phyloP scores from a whole-genome alignment of 2,888 invertebrate genomes.

The Drosophila tripunctata region DNA sequence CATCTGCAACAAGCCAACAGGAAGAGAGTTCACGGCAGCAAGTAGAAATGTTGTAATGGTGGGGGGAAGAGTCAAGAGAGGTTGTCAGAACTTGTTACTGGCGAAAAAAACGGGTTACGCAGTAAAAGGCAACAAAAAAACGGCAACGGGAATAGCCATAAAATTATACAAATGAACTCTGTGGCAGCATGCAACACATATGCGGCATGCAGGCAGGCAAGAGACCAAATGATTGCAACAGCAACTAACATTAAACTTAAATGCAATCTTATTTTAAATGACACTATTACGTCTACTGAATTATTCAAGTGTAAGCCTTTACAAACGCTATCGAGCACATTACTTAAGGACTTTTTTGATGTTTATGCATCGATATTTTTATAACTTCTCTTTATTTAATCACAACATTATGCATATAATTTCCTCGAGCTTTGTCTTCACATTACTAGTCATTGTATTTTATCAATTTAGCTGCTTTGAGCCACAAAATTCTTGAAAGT shows the following conservation, averaged over 20 bases:
- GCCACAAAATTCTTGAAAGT: background rate
- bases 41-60: background rate
- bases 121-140: constrained; percentile 16
- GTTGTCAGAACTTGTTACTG: constrained; percentile 58
- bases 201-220: too few species aligned
- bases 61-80: background rate
- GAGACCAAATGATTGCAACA: constrained; percentile 14
- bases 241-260: background rate
- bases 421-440: too few species aligned
- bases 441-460: background rate
- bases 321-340: too few species aligned
- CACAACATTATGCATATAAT: too few species aligned
- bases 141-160: constrained; percentile 24
- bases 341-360: too few species aligned
- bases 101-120: constrained; percentile 56
- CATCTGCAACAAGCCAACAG: constrained; percentile 1
- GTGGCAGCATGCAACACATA: too few species aligned
- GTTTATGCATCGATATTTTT: too few species aligned
- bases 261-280: background rate
- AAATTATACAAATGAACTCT: constrained; percentile 38
- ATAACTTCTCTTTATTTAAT: background rate
- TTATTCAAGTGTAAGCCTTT: too few species aligned
- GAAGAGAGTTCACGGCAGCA: background rate
- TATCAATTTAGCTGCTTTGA: background rate
- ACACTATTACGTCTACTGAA: background rate